A percentile compares a stretch with the other conserved stretches of the same genome.
Evolutionary conservation across 2,797 vertebrate genomes (phyloP).

Genomic region (Gephyroberyx darwinii): DNA sequence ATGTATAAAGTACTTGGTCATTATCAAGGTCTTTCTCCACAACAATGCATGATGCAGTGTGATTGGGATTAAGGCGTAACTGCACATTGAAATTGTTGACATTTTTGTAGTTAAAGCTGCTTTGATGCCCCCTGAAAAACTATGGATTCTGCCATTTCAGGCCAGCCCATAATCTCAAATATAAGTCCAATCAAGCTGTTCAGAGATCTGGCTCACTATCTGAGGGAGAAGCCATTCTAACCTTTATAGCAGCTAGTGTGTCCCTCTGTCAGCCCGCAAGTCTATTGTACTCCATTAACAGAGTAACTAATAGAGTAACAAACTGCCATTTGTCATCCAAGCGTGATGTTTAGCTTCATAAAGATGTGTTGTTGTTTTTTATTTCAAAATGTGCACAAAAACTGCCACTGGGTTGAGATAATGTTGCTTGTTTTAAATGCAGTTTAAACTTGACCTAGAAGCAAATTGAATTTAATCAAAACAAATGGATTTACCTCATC

Average conservation of each 20-base stretch:
- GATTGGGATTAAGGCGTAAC: neutral
- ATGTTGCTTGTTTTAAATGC: neutral
- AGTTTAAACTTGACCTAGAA: neutral
- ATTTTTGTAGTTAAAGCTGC: conserved; percentile 1
- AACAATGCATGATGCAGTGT: conserved; percentile 18
- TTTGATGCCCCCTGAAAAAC: neutral
- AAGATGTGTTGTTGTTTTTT: neutral
- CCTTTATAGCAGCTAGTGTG: no score
- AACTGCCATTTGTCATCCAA: neutral
- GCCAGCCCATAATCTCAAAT: neutral
- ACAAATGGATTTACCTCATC: neutral
- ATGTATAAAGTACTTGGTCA: conserved; percentile 5
- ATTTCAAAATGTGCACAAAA: neutral
- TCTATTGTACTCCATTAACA: neutral
- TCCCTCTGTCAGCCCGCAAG: no score
- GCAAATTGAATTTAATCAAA: neutral
- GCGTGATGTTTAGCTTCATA: neutral
- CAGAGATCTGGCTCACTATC: no score
- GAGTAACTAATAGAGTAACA: neutral
- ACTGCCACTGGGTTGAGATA: neutral
- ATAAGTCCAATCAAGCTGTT: neutral
- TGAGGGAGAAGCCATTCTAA: no score
- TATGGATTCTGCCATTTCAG: neutral
- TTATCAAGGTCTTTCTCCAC: conserved; percentile 19
- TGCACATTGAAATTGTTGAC: neutral